Evolutionary conservation across 2,113 vertebrate species (phyloP), one percentile per base, ranked within the genome.

Genomic region (Chauna torquata): DNA sequence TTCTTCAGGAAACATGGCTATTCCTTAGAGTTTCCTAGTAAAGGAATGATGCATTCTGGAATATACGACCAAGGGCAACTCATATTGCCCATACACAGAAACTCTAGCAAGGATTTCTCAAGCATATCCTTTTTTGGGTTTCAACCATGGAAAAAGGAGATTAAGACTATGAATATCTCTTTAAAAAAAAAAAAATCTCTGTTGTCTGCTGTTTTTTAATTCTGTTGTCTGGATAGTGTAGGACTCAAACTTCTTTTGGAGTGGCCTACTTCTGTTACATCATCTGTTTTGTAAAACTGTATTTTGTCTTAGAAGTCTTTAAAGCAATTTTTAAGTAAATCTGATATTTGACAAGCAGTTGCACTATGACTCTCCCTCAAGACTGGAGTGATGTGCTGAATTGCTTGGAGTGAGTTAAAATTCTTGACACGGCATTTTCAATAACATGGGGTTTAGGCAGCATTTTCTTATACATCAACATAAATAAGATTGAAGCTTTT

Each of bases 331-430:
- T 81, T 70, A 90, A 93, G 40, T 64, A 83, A 84, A 86, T 57
- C 68, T 88, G 28, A 38, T 96, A 84, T 90, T 93, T 95, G 94
- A 92, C 88, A 93, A 71, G 55, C 38, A 92, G 42, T 72, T 94
- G 59, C 54, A 50, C 58, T 71, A 28, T 78, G 79, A 36, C 47
- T 93, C 11, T 90, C 85, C n/a, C 58, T 90, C 64, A 83, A 90
- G 82, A 88, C 66, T 54, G 12, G 30, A 59, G 32, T 80, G 87
- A 95, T 71, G 82, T 47, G 23, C 13, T 71, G 72, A 90, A 83
- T 92, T 85, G 59, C 50, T 86, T 77, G 22, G 27, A 77, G 36
- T 25, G 9, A 82, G 66, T 95, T 90, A 78, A 88, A 93, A 94
- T 75, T 97, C 79, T 71, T n/a, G 12, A 77, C 50, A 34, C 49